These are phyloP conservation scores for Galleria mellonella DNA, from an alignment of 1,140 invertebrate genomes.

Conservation along the genomic window DNA sequence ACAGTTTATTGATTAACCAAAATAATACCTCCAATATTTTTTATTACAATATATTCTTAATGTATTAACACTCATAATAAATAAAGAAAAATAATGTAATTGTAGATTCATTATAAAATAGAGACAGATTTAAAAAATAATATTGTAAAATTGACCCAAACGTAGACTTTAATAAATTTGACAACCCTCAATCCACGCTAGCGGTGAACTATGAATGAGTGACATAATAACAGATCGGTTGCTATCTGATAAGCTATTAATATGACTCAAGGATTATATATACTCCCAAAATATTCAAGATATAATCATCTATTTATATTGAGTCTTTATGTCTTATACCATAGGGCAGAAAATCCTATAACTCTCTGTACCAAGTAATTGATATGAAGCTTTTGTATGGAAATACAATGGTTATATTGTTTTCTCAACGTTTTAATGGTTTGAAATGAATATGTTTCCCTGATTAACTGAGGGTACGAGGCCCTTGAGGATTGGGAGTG, in stretches of 20 bases:
- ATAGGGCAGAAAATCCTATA: conserved; percentile 14
- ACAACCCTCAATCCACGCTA: conserved; percentile 15
- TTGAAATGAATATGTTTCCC: conserved; percentile 26
- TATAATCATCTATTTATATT: conserved; percentile 14
- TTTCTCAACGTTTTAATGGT: conserved; percentile 30
- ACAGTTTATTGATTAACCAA: too few species aligned
- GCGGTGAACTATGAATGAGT: conserved; percentile 30
- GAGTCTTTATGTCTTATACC: conserved; percentile 6
- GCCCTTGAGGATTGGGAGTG: conserved; percentile 37
- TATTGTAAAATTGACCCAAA: too few species aligned
- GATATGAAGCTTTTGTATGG: conserved; percentile 44
- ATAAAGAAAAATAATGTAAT: too few species aligned
- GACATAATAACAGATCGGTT: conserved; percentile 55
- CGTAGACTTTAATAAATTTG: neutral
- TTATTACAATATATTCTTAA: too few species aligned
- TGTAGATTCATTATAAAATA: too few species aligned
- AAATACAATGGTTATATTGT: conserved; percentile 50
- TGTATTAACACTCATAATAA: too few species aligned
- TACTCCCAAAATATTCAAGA: conserved; percentile 37
- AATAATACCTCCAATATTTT: too few species aligned
- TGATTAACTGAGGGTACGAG: conserved; percentile 27
- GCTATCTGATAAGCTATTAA: conserved; percentile 54
- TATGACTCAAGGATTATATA: conserved; percentile 63
- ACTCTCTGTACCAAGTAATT: conserved; percentile 30
- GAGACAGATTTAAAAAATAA: too few species aligned